Evolutionary conservation across 2,797 vertebrate genomes (phyloP), one percentile per base, ranked within the genome.

Genomic region (Manis javanica): DNA sequence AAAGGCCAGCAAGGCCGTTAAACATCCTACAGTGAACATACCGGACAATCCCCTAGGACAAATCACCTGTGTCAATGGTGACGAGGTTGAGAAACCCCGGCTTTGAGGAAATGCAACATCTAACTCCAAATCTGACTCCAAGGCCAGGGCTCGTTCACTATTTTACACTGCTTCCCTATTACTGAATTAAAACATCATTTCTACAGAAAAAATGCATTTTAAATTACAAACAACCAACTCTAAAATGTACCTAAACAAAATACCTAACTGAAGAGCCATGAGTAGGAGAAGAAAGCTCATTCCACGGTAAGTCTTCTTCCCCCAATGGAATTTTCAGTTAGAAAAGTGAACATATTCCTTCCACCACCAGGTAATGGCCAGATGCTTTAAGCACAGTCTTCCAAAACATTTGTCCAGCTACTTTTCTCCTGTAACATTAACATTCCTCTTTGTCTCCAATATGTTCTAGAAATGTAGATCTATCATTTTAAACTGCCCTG

Each of bases 221-320:
- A 53, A 55, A 74, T 78, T 82, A 61, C 51, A 96, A 87, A 90
- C 26, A 84, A 78, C 39, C 34, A 75, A 84, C 21, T 85, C 64
- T 88, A 68, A 84, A 51, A 31, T 49, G 14, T 13, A 42, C 18
- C 7, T 71, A 74, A 42, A 94, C 37, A 46, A 85, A 14, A 85
- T 0, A 78, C 42, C 46, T 57, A 79, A 53, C 4, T 23, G 8
- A 84, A 79, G 53, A 42, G 24, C 57, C 13, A 15, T 8, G 24
- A 10, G 24, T 19, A 42, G 37, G 64, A 77, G 31, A 31, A 42
- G 68, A 14, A 57, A 34, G 37, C 4, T 82, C 63, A 23, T 12
- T 26, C 46, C 71, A 4, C 0, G 1, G 18, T 26, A 59, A 72
- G n/a, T 34, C 15, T 57, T 69, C 68, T 3, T 39, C 6, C 49